A percentile compares a stretch with the other conserved stretches of the same genome.
Conservation (phyloP, 2,888 invertebrate genomes). For the Tenthredo mesomela region DNA sequence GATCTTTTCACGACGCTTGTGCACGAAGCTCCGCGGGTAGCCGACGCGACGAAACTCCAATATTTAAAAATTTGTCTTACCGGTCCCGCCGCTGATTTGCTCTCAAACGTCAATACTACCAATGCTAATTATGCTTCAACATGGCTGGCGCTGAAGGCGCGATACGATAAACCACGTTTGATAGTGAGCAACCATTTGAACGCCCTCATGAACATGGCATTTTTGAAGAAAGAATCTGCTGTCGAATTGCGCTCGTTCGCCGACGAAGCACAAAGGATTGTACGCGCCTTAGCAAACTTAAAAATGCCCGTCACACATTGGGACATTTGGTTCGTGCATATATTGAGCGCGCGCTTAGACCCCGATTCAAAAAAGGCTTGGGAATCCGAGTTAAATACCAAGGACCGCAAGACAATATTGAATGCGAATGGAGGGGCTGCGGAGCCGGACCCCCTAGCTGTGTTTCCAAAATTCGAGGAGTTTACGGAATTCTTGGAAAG, state of each 20-base stretch:
- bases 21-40: constrained; percentile 26
- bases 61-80: constrained; percentile 49
- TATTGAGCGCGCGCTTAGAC: constrained; percentile 43
- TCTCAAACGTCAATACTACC: constrained; percentile 41
- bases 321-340: constrained; percentile 37
- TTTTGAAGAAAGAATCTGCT: constrained; percentile 46
- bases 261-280: constrained; percentile 50
- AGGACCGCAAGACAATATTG: background rate
- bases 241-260: constrained; percentile 38
- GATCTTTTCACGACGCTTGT: constrained; percentile 52
- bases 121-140: constrained; percentile 50
- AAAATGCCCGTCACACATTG: constrained; percentile 41
- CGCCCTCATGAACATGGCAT: constrained; percentile 31
- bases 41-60: constrained; percentile 54
- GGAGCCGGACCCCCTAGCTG: background rate
- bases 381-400: constrained; percentile 21
- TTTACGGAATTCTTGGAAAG: constrained; percentile 28
- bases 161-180: constrained; percentile 47
- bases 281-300: constrained; percentile 48
- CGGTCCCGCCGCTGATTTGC: constrained; percentile 28
- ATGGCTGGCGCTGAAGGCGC: constrained; percentile 49
- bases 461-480: constrained; percentile 24
- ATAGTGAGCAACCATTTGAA: constrained; percentile 38
- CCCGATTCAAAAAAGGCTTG: constrained; percentile 47
- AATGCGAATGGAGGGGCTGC: background rate